Evolutionary conservation across 2,797 vertebrate genomes (phyloP).

Genomic region (Leuciscus waleckii): DNA sequence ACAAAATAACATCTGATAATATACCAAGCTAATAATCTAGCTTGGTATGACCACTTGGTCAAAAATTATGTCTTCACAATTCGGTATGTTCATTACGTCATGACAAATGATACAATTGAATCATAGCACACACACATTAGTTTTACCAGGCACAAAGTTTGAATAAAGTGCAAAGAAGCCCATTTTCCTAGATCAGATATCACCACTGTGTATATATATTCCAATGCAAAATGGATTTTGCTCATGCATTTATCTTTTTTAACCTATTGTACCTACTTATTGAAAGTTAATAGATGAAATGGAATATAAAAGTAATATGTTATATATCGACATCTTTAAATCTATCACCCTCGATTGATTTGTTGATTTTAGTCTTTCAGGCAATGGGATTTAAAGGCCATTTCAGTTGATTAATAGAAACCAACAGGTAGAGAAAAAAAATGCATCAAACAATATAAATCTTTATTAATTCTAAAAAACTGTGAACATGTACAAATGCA

Average conservation of each 20-base stretch:
- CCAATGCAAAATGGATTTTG: no score
- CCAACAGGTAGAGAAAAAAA: conserved; percentile 4
- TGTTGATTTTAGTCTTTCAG: not conserved
- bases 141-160: no score
- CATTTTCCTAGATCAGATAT: no score
- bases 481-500: conserved; percentile 10
- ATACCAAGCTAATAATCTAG: no score
- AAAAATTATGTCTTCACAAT: no score
- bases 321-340: not conserved
- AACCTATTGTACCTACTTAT: not conserved
- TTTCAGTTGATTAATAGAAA: not conserved
- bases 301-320: not conserved
- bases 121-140: no score
- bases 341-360: not conserved
- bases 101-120: no score
- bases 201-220: no score
- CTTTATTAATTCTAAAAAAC: conserved; percentile 41
- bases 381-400: not conserved
- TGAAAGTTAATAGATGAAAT: not conserved
- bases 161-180: no score
- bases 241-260: not conserved
- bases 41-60: no score
- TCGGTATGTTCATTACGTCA: no score
- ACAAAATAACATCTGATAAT: no score
- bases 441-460: conserved; percentile 45